phyloP scores from a whole-genome alignment of 1,140 invertebrate genomes.

The Probaryconus sp. region DNA sequence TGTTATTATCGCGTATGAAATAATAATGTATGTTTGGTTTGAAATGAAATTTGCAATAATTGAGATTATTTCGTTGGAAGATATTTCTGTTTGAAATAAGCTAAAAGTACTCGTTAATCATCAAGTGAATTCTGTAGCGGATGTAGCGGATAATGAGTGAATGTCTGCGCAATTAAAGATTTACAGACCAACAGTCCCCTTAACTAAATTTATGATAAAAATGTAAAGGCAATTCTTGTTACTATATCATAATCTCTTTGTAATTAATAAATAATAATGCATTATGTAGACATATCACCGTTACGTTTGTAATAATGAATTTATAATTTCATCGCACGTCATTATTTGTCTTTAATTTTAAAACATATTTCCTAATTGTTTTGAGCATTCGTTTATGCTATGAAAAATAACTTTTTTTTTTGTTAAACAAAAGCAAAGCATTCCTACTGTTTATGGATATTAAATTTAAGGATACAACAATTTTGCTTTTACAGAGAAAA shows the following conservation, averaged over 20 bases:
- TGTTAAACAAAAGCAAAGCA: background rate
- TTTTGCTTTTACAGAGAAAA: conserved; percentile 44
- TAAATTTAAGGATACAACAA: conserved; percentile 32
- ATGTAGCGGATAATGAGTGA: conserved; percentile 43
- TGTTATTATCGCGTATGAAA: no score
- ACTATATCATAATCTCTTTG: no score
- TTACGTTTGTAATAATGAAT: no score
- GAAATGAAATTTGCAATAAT: no score
- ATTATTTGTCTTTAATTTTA: no score
- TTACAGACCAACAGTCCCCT: conserved; percentile 65
- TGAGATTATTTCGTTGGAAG: no score
- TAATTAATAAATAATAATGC: no score
- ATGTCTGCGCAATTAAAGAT: conserved; percentile 66
- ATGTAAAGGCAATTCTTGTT: conserved; percentile 65
- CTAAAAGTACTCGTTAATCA: conserved; percentile 28
- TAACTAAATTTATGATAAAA: conserved; percentile 62
- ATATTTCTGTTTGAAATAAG: conserved; percentile 16
- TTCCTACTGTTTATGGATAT: conserved; percentile 34
- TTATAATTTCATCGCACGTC: no score
- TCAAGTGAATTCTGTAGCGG: conserved; percentile 35
- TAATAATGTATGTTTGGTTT: no score
- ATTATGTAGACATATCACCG: no score
- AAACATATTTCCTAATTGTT: conserved; percentile 15
- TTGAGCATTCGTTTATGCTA: background rate
- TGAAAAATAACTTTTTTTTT: background rate